A percentile compares a stretch with the other conserved stretches of the same genome.
These are phyloP conservation scores for Chloroclysta siterata DNA, from an alignment of 2,888 invertebrate species.

Conservation along the genomic window DNA sequence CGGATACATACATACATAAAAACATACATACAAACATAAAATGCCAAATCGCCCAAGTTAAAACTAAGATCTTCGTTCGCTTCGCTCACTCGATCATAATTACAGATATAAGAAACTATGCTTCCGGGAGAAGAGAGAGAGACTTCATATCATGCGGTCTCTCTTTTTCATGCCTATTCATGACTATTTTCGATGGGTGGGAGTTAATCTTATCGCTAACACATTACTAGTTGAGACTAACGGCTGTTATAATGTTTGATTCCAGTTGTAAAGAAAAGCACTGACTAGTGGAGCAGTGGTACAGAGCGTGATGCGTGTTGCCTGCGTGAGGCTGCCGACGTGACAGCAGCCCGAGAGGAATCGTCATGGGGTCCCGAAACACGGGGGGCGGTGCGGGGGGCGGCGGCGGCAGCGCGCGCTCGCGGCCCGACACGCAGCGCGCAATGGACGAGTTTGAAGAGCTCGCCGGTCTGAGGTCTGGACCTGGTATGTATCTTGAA, in stretches of 20 bases:
- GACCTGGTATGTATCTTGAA: constrained; percentile 27
- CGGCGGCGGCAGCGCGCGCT: constrained; percentile 41
- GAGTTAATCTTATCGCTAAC: too few species aligned
- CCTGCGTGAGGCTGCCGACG: background rate
- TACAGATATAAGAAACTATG: too few species aligned
- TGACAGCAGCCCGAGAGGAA: background rate
- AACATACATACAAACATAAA: too few species aligned
- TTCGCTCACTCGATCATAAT: too few species aligned
- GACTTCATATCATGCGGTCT: too few species aligned
- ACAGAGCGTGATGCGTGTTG: constrained; percentile 10
- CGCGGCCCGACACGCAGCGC: constrained; percentile 63
- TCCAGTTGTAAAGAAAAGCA: constrained; percentile 5
- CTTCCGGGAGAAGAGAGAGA: too few species aligned
- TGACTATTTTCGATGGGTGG: too few species aligned
- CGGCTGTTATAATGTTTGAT: background rate
- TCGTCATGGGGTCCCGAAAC: constrained; percentile 16
- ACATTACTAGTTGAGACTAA: background rate
- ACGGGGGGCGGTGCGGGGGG: constrained; percentile 38
- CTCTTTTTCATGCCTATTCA: too few species aligned
- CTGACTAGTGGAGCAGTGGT: background rate
- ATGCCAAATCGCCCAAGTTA: too few species aligned
- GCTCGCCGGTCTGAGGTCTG: constrained; percentile 70
- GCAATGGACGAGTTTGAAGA: constrained; percentile 78
- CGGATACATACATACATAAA: too few species aligned
- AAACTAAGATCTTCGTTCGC: too few species aligned